A percentile compares a stretch with the other conserved stretches of the same genome.
Conservation (phyloP, 2,797 vertebrate genomes). For the Aphelocoma californica region DNA sequence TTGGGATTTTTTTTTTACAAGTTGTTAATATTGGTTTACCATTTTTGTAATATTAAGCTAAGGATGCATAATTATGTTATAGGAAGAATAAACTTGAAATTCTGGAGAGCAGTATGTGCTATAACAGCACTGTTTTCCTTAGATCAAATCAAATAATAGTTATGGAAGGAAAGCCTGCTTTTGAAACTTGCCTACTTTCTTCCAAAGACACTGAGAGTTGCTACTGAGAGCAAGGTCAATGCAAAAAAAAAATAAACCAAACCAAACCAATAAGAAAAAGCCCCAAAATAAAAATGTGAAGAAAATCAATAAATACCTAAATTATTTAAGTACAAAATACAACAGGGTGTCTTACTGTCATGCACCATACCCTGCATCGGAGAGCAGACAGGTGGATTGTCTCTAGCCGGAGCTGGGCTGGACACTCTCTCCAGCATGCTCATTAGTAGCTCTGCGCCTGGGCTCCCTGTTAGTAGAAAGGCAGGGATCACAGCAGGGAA, state of each 20-base stretch:
- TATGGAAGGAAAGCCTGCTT: not conserved
- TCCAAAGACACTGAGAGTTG: slow-evolving; percentile 1
- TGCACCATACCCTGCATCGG: slow-evolving; percentile 82
- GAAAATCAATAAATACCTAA: slow-evolving; percentile 94
- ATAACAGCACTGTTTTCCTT: slow-evolving; percentile 17
- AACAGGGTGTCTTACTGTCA: slow-evolving; percentile 87
- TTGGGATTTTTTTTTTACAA: slow-evolving; percentile 19
- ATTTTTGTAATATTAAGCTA: slow-evolving; percentile 12
- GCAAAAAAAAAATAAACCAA: not conserved
- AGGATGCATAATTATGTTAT: not conserved
- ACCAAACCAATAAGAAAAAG: not conserved
- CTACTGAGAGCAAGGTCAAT: slow-evolving; percentile 56
- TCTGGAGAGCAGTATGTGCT: slow-evolving; percentile 18
- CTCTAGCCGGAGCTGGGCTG: slow-evolving; percentile 78
- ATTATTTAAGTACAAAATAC: slow-evolving; percentile 96
- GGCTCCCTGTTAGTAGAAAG: slow-evolving; percentile 96
- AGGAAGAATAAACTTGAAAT: slow-evolving; percentile 48
- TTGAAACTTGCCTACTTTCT: slow-evolving; percentile 28
- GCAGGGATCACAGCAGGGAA: slow-evolving; percentile 99
- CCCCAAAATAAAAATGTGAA: slow-evolving; percentile 73
- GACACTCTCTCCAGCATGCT: slow-evolving; percentile 91
- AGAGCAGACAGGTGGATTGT: slow-evolving; percentile 93
- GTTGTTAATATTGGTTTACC: slow-evolving; percentile 9
- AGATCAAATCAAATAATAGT: not conserved
- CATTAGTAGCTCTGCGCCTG: slow-evolving; percentile 92